A percentile compares a stretch with the other conserved stretches of the same genome.
Conservation (phyloP, 2,797 vertebrate species). For the Sebastes iracundus region DNA sequence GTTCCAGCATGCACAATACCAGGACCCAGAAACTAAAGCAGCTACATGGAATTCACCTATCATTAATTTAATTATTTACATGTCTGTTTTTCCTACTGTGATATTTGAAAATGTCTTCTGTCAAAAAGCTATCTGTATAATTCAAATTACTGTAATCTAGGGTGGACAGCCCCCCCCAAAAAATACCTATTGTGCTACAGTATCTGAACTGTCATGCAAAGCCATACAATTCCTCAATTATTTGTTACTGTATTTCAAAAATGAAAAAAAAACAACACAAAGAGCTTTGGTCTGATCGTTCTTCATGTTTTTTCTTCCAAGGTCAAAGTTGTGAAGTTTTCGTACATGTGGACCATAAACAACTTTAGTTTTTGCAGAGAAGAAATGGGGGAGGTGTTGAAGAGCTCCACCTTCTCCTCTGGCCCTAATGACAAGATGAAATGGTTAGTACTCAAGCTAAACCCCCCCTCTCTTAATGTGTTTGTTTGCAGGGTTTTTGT, state of each 20-base stretch:
- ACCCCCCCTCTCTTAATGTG: not conserved
- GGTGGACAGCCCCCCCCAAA: not conserved
- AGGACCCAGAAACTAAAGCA: too few species aligned
- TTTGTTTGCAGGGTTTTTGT: not conserved
- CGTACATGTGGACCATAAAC: constrained; percentile 99
- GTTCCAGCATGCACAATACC: too few species aligned
- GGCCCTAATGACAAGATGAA: constrained; percentile 99
- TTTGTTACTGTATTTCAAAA: too few species aligned
- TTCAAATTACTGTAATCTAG: not conserved
- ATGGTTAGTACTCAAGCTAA: constrained; percentile 84
- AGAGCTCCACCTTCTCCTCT: constrained; percentile 98
- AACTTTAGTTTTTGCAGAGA: constrained; percentile 99
- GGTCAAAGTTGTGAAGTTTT: constrained; percentile 99
- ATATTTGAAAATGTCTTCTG: too few species aligned
- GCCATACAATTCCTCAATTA: not conserved
- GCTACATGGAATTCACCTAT: too few species aligned
- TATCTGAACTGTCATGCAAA: not conserved
- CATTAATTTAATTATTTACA: too few species aligned
- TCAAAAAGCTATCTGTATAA: not conserved
- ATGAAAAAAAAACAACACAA: not conserved
- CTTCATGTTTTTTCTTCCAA: constrained; percentile 62
- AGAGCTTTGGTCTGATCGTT: not conserved
- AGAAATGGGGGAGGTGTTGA: constrained; percentile 99
- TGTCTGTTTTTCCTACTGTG: too few species aligned
- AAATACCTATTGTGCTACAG: not conserved